phyloP scores from a whole-genome alignment of 2,888 invertebrate species.

The Acleris literana region DNA sequence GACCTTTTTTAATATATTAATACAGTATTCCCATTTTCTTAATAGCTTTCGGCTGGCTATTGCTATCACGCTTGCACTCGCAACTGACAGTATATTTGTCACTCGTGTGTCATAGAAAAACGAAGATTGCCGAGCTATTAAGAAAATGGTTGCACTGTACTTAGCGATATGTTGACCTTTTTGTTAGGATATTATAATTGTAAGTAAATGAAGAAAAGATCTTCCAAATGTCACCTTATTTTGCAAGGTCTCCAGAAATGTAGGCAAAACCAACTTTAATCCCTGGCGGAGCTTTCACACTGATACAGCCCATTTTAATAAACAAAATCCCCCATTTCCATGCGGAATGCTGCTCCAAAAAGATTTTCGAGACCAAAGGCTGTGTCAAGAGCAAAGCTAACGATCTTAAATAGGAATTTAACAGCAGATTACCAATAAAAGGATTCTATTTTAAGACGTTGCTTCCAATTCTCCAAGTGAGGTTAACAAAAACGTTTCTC shows the following conservation, averaged over 20 bases:
- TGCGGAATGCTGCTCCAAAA: not conserved
- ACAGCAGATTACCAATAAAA: constrained; percentile 12
- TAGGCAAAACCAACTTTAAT: not conserved
- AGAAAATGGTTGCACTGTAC: no score
- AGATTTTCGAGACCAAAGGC: not conserved
- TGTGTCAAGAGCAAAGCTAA: not conserved
- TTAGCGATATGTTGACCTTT: no score
- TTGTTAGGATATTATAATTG: no score
- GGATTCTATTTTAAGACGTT: constrained; percentile 16
- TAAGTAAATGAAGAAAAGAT: not conserved
- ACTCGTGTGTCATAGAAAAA: no score
- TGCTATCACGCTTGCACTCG: no score
- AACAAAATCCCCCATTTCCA: not conserved
- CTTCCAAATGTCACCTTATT: not conserved
- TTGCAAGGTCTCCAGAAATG: not conserved
- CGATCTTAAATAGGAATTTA: constrained; percentile 2
- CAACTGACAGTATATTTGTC: no score
- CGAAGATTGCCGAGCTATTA: no score
- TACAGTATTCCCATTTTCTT: no score
- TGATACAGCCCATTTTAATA: constrained; percentile 2
- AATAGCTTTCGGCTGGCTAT: no score
- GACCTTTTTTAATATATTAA: no score
- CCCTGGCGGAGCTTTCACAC: not conserved
- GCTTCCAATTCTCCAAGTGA: constrained; percentile 5
- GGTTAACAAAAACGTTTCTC: constrained; percentile 20